Conservation (phyloP, 2,113 vertebrate species). For the Zosterops japonicus region DNA sequence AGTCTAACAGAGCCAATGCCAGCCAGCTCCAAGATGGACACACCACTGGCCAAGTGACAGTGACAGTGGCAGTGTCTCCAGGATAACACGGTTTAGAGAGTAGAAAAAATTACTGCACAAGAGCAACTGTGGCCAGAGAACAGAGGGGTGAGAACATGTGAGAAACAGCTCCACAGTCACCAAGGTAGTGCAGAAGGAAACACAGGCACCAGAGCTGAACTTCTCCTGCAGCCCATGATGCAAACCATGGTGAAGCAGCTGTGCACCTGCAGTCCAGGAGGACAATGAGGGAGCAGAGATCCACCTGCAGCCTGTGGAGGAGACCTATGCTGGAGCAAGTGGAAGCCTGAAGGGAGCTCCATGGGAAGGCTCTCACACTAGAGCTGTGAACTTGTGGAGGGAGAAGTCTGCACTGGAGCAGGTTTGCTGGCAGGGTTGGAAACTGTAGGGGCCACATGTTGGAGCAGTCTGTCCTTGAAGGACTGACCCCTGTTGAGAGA, state of each 20-base stretch:
- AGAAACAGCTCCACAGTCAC: background rate
- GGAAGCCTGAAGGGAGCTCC: background rate
- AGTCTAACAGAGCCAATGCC: background rate
- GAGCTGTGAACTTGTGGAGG: background rate
- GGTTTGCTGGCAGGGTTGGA: background rate
- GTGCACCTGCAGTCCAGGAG: background rate
- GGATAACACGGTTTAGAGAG: too few species aligned
- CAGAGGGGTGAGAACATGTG: background rate
- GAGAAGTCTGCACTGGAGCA: background rate
- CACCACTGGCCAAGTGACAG: background rate
- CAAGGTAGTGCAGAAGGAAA: background rate
- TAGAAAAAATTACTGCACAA: background rate
- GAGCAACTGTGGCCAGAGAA: background rate
- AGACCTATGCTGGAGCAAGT: too few species aligned
- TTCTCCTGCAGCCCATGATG: background rate
- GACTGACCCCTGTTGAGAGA: background rate
- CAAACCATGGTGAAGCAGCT: too few species aligned
- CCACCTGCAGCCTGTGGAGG: background rate
- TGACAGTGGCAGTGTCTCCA: background rate
- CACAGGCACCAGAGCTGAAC: background rate
- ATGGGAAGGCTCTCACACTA: background rate
- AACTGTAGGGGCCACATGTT: fast-evolving
- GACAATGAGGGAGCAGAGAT: background rate
- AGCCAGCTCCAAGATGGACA: fast-evolving
- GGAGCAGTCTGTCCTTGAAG: background rate